phyloP scores from a whole-genome alignment of 2,797 vertebrate species.

The Parauchenoglanis punctatus region DNA sequence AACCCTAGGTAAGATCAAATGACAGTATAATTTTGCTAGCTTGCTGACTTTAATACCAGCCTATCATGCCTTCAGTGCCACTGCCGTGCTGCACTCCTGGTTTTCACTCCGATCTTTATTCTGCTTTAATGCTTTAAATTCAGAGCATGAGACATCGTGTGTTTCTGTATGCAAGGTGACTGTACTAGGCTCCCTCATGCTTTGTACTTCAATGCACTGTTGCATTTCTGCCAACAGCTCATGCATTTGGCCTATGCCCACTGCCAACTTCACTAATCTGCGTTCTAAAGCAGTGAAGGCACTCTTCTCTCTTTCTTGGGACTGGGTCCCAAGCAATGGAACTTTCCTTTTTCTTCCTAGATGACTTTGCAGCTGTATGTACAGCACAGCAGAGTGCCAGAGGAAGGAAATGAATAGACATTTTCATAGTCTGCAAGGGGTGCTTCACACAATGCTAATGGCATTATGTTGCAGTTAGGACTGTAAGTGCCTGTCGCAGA shows the following conservation, averaged over 20 bases:
- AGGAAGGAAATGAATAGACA: neutral
- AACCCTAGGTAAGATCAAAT: neutral
- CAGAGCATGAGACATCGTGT: neutral
- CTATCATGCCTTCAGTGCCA: neutral
- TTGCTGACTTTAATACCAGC: neutral
- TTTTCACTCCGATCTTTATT: neutral
- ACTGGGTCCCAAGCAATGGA: neutral
- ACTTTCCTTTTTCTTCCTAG: neutral
- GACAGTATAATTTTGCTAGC: neutral
- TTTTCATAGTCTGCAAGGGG: neutral
- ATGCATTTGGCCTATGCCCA: constrained; percentile 1
- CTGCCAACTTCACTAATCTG: constrained; percentile 19
- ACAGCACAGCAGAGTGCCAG: neutral
- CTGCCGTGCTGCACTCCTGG: neutral
- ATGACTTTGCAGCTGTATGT: neutral
- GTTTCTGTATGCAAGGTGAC: constrained; percentile 6
- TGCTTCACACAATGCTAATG: neutral
- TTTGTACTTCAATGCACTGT: neutral
- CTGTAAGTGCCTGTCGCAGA: neutral
- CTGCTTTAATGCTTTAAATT: neutral
- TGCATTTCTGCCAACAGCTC: constrained; percentile 18
- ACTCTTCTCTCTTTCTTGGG: neutral
- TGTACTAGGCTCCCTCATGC: neutral
- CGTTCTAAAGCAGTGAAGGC: neutral
- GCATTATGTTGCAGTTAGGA: neutral